Percentiles rank a stretch among this genome's conserved stretches.
Conservation (phyloP, 2,113 vertebrate species). For the Aix galericulata region DNA sequence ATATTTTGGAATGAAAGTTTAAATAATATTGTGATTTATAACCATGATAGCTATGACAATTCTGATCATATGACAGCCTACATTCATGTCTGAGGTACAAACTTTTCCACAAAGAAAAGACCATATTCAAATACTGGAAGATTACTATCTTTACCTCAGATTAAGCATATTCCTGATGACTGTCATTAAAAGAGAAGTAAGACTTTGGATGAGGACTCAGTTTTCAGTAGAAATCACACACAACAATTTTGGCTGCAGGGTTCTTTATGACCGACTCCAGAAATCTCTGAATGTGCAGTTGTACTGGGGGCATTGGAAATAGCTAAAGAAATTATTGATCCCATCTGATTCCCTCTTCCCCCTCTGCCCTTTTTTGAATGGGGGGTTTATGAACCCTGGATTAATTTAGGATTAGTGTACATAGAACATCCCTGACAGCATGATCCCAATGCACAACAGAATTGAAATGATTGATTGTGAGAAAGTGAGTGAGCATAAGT, state of each 20-base stretch:
- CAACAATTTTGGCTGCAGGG: not conserved
- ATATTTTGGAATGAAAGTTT: not conserved
- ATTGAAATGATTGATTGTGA: not conserved
- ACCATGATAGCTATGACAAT: not conserved
- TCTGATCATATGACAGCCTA: not conserved
- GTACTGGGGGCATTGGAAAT: not conserved
- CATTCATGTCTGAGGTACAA: not conserved
- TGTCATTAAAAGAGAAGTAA: not conserved
- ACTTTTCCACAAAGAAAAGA: not conserved
- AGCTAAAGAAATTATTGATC: not conserved
- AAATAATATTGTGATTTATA: not conserved
- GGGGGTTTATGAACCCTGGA: not conserved
- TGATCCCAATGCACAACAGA: not conserved
- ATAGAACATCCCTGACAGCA: not conserved
- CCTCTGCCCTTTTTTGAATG: fast-evolving
- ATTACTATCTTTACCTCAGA: not conserved
- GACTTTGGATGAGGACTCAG: not conserved
- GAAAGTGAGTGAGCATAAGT: not conserved
- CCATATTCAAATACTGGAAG: fast-evolving
- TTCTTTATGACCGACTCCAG: not conserved
- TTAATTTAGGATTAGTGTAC: not conserved
- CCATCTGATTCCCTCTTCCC: not conserved
- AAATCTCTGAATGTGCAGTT: not conserved
- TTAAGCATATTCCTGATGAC: not conserved
- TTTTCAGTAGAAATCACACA: not conserved